Evolutionary conservation across 2,888 invertebrate species (phyloP).

Genomic region (Megalurothrips usitatus): DNA sequence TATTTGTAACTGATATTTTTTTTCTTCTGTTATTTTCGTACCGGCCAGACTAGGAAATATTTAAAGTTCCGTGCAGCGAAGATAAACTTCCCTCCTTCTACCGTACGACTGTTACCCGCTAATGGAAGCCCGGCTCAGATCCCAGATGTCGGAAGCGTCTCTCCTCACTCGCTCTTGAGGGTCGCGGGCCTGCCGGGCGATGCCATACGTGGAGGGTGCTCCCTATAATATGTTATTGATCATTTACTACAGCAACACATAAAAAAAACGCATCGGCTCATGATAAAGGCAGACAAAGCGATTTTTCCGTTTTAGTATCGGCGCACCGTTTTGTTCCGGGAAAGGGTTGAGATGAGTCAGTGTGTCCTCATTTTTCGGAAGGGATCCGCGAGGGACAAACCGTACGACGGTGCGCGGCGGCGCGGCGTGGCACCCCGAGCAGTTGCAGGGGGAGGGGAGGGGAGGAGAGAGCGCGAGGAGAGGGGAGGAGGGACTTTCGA

Average conservation of each 20-base stretch:
- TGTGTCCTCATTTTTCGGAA: slow-evolving; percentile 19
- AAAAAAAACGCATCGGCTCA: slow-evolving; percentile 21
- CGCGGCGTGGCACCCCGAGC: no score
- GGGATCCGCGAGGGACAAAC: not conserved
- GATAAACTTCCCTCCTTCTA: no score
- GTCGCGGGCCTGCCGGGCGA: no score
- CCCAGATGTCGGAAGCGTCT: not conserved
- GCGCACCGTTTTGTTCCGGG: not conserved
- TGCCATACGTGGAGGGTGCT: not conserved
- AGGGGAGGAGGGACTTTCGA: not conserved
- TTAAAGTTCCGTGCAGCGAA: no score
- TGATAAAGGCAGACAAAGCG: slow-evolving; percentile 7
- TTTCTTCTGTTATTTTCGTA: no score
- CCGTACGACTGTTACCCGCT: no score
- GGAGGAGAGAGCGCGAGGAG: not conserved
- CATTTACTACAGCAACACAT: slow-evolving; percentile 25
- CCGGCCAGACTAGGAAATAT: no score
- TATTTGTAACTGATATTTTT: no score
- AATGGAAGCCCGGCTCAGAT: no score
- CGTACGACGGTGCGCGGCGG: not conserved
- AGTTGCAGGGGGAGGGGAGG: not conserved
- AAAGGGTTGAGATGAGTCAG: slow-evolving; percentile 19
- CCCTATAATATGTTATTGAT: slow-evolving; percentile 25
- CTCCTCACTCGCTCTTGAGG: not conserved
- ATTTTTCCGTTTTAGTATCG: slow-evolving; percentile 26